Base-by-base conservation (phyloP, 2,113 vertebrate species). In the Montifringilla adamsi region DNA sequence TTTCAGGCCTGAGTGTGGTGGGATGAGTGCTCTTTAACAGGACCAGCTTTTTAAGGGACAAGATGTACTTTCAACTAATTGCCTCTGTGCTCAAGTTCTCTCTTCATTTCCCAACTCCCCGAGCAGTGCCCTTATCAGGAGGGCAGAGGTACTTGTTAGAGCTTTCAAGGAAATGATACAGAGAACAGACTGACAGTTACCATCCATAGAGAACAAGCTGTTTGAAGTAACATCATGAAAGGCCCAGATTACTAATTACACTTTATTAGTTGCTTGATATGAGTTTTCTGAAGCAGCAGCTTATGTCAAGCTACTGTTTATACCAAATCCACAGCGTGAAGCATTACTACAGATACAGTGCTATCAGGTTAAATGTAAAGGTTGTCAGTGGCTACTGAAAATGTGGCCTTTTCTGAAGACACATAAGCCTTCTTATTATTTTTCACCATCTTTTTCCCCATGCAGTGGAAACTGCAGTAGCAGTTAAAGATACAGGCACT, bases 1-100 rank as follows among this genome's bases (percentile, higher is more conserved):
- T 59, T 41, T 56, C 88, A 58, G 78, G 46, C n/a, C 43, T 75
- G 77, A 87, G 53, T 41, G 39, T 49, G 64, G 33, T 75, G 86
- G n/a, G 64, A 67, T 91, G 74, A 95, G 80, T 52, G 68, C 50
- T 55, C 56, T 72, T 64, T 93, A 77, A 56, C 6, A 90, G 73
- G 55, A 80, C 20, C 63, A 39, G 84, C 24, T 84, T 93, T 66
- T 79, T 79, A 82, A 87, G 50, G 87, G 68, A 94, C 91, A 88
- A 91, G 66, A 91, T 96, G 94, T 94, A 67, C 95, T 90, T 82
- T 89, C 83, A 50, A 22, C 60, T 95, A 93, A 96, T 93, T 93
- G 93, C 87, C 78, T 78, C 35, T 56, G 79, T 89, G 78, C 90
- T 93, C 91, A 56, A 68, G 41, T 78, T 94, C 7, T 13, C 26